Conservation (phyloP, 2,888 invertebrate genomes). For the Agonum fuliginosum region DNA sequence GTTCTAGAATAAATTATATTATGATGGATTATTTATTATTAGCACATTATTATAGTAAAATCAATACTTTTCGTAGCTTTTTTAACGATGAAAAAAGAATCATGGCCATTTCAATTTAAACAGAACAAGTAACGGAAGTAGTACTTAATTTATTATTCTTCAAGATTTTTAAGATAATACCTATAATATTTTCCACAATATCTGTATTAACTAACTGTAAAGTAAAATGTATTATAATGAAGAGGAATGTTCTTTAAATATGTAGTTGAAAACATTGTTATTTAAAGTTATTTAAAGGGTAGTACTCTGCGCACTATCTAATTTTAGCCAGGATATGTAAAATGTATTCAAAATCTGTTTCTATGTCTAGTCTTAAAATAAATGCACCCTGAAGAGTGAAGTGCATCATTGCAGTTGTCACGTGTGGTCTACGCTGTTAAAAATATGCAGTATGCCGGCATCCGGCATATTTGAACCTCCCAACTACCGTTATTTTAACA, state of each 20-base stretch:
- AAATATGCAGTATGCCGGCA: neutral
- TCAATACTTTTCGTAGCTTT: neutral
- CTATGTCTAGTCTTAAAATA: constrained; percentile 45
- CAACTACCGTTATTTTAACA: neutral
- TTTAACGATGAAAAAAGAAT: neutral
- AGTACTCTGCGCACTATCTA: neutral
- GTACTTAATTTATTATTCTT: constrained; percentile 12
- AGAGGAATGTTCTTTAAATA: too few relatives aligned
- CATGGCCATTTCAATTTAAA: constrained; percentile 11
- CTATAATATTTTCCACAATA: neutral
- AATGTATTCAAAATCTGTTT: neutral
- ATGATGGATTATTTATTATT: neutral
- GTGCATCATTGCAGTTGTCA: constrained; percentile 31
- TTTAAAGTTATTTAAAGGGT: neutral
- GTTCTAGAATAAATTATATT: neutral
- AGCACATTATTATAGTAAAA: neutral
- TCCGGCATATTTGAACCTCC: neutral
- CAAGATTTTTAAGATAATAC: constrained; percentile 9
- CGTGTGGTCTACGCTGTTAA: neutral
- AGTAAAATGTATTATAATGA: neutral
- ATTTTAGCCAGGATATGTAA: neutral
- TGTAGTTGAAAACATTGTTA: too few relatives aligned
- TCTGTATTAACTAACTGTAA: neutral
- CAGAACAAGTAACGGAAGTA: constrained; percentile 24
- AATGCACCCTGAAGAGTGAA: constrained; percentile 14